Evolutionary conservation across 2,113 vertebrate species (phyloP).

Genomic region (Microtus oregoni): DNA sequence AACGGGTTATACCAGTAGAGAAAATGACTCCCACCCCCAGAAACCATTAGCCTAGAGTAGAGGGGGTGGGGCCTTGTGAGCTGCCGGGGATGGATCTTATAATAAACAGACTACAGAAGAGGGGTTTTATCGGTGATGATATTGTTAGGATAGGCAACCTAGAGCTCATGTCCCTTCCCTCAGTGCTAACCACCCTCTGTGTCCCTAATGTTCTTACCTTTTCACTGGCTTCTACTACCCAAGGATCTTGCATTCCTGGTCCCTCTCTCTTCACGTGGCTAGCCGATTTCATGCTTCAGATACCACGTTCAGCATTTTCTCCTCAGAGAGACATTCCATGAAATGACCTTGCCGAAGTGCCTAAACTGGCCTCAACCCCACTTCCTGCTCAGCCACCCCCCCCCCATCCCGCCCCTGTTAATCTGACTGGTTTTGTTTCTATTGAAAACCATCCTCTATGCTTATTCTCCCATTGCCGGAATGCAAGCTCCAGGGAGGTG

Average conservation of each 20-base stretch:
- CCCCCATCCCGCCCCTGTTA: not conserved
- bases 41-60: not conserved
- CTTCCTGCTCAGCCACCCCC: not conserved
- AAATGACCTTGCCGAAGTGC: not conserved
- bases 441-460: not conserved
- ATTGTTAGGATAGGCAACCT: not conserved
- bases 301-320: not conserved
- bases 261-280: conserved; percentile 19
- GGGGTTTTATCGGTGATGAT: not conserved
- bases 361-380: not conserved
- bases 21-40: not conserved
- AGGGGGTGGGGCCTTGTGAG: too few relatives aligned
- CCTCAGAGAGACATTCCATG: not conserved
- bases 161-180: not conserved
- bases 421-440: not conserved
- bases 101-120: not conserved
- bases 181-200: not conserved
- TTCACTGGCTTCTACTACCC: not conserved
- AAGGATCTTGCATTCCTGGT: not conserved
- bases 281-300: not conserved
- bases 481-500: not conserved
- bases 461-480: not conserved
- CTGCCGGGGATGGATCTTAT: not conserved
- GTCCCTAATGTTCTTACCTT: not conserved
- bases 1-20: not conserved